Conservation (phyloP, 2,797 vertebrate species). For the Lacerta bilineata region DNA sequence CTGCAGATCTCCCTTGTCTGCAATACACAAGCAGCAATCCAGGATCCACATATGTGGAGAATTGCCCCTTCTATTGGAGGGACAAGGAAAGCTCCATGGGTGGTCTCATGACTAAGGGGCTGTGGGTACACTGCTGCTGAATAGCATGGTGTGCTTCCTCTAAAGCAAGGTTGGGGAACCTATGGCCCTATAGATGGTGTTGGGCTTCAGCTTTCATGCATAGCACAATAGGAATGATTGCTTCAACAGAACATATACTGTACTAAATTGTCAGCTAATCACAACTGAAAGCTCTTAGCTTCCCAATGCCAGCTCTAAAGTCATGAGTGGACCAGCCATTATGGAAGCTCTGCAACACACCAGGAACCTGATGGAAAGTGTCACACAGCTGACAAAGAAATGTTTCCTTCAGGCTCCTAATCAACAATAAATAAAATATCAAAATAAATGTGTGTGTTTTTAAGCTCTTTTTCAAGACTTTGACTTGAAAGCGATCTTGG, state of each 20-base stretch:
- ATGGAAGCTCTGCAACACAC: neutral
- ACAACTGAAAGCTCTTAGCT: neutral
- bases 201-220: neutral
- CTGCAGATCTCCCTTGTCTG: neutral
- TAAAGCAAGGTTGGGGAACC: neutral
- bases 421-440: neutral
- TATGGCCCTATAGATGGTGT: neutral
- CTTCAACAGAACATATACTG: no score
- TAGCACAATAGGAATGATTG: neutral
- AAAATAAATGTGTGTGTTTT: neutral
- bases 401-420: neutral
- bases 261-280: neutral
- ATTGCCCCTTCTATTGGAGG: neutral
- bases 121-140: no score
- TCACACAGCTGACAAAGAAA: neutral
- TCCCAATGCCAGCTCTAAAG: neutral
- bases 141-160: neutral
- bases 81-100: neutral
- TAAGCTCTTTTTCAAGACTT: neutral
- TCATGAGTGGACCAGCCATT: neutral
- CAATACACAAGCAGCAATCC: neutral
- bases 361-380: neutral
- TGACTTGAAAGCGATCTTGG: neutral
- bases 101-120: neutral
- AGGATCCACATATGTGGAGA: neutral